Evolutionary conservation across 2,888 invertebrate species (phyloP), one percentile per base, ranked within the genome.

Genomic region (Ichneumoninae sp.): DNA sequence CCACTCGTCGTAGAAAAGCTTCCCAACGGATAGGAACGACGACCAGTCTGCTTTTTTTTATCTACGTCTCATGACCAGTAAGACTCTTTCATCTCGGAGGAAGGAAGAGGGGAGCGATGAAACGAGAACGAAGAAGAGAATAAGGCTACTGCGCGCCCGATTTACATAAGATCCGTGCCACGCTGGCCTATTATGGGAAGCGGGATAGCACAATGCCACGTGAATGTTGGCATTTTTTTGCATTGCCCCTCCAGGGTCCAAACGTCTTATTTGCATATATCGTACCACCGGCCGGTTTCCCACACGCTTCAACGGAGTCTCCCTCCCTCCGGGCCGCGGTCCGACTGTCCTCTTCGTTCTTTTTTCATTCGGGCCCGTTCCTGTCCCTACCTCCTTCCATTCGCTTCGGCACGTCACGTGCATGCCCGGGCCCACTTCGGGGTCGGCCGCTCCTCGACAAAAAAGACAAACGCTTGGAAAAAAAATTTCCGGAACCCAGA

Each of bases 121-220:
- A 77, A 77, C 16, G 66, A 69, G 71, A 52, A 80, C 36, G 60
- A 84, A 60, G 84, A 75, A 70, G 76, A 68, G 69, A 85, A 85
- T 72, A 57, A 77, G 76, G 36, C 75, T 66, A 75, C 75, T 79
- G 68, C 36, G 80, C 62, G 69, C 22, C 62, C 87, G 86, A 90
- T 91, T 91, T 89, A 88, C 90, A 91, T 90, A 90, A 89, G 90
- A 90, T 90, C 86, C 86, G 89, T 88, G 88, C 89, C 82, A 85
- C 88, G 88, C 87, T 89, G 88, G 88, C 87, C 90, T 85, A 89
- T 90, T 89, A 87, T 60, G 82, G 72, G 72, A 72, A 62, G 84
- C 80, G 80, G 81, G 71, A 81, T 71, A 85, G 82, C 85, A 90
- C 89, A 90, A 90, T 91, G 87, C 86, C 87, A 87, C 86, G 86